Conservation (phyloP, 2,797 vertebrate genomes). For the Dryobates pubescens region DNA sequence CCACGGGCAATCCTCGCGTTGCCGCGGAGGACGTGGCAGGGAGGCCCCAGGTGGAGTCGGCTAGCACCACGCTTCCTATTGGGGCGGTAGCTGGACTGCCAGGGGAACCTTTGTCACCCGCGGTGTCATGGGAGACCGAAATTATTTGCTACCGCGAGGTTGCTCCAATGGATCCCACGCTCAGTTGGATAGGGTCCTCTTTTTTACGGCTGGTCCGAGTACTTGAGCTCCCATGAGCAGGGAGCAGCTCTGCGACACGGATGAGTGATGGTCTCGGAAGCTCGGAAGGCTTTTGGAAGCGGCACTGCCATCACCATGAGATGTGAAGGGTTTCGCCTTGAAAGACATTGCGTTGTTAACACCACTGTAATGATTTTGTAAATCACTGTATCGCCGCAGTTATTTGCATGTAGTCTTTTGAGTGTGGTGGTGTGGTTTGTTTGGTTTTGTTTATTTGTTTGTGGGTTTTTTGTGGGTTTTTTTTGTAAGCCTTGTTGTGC, state of each 20-base stretch:
- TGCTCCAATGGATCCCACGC: neutral
- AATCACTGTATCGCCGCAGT: fast-evolving
- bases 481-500: fast-evolving
- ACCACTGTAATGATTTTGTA: fast-evolving
- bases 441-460: neutral
- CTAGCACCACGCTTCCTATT: neutral
- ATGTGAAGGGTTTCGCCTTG: neutral
- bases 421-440: too few species aligned
- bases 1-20: neutral
- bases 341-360: fast-evolving
- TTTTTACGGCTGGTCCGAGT: fast-evolving
- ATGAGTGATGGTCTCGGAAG: too few species aligned
- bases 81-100: neutral
- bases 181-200: neutral
- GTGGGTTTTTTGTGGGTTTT: too few species aligned
- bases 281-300: fast-evolving
- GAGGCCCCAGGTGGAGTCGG: neutral
- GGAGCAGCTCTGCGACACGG: neutral
- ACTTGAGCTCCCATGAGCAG: fast-evolving
- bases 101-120: too few species aligned
- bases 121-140: neutral
- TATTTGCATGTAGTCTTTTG: too few species aligned
- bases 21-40: neutral
- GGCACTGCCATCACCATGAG: fast-evolving
- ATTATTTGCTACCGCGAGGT: neutral